Percentiles rank a stretch among this genome's conserved stretches.
Conservation (phyloP, 1,140 invertebrate genomes). For the Anoplolepis gracilipes region DNA sequence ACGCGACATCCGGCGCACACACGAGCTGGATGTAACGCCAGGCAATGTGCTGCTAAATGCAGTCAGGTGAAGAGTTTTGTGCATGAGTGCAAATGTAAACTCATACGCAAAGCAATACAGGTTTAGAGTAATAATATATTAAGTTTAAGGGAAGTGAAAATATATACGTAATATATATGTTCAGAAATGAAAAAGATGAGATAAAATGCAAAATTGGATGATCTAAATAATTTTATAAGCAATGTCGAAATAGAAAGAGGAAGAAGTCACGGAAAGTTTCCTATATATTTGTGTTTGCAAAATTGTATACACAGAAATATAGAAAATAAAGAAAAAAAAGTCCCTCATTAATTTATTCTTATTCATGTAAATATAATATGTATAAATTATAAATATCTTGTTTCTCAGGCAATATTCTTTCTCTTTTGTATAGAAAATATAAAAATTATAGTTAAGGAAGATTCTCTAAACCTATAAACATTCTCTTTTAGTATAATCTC, state of each 20-base stretch:
- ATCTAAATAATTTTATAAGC: not conserved
- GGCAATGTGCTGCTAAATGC: slow-evolving; percentile 22
- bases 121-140: not conserved
- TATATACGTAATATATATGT: not conserved
- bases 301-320: not conserved
- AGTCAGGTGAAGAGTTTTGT: not conserved
- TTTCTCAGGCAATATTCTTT: not conserved
- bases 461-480: not conserved
- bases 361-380: not conserved
- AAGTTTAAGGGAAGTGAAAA: not conserved
- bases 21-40: not conserved
- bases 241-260: no score
- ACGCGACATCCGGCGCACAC: slow-evolving; percentile 11
- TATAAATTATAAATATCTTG: not conserved
- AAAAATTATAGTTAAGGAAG: slow-evolving; percentile 28
- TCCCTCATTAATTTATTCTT: slow-evolving; percentile 24
- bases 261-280: not conserved
- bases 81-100: not conserved
- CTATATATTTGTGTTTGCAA: not conserved
- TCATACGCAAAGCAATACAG: not conserved
- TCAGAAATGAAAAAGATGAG: not conserved
- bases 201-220: not conserved
- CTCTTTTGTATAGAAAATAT: not conserved
- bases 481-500: slow-evolving; percentile 34
- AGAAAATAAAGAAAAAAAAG: not conserved